These are phyloP conservation scores for Caenorhabditis tropicalis DNA, from an alignment of 1,140 invertebrate species.

Conservation along the genomic window DNA sequence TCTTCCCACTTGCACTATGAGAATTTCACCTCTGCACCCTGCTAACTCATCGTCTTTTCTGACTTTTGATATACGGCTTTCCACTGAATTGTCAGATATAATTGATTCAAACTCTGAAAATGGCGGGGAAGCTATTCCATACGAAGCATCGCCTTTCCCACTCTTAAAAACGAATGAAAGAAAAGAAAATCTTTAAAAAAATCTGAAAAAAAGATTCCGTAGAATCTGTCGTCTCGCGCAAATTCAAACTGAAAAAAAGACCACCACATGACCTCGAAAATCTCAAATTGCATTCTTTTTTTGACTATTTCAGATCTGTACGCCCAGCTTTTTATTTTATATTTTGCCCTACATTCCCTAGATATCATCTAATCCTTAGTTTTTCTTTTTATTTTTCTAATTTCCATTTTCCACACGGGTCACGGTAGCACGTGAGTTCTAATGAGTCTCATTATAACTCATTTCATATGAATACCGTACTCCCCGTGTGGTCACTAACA, in stretches of 20 bases:
- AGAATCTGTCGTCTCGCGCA: neutral
- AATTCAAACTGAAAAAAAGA: neutral
- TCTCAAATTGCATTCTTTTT: neutral
- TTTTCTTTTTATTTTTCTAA: neutral
- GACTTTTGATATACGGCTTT: too few species aligned
- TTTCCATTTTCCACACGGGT: too few species aligned
- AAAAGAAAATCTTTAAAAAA: too few species aligned
- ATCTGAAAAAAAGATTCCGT: too few species aligned
- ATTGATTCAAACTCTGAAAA: neutral
- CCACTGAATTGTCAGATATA: too few species aligned
- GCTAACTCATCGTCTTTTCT: too few species aligned
- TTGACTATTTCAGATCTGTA: neutral
- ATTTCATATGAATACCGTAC: too few species aligned
- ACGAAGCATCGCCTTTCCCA: too few species aligned
- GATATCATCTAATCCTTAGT: neutral
- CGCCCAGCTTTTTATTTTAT: neutral
- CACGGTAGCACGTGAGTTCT: too few species aligned
- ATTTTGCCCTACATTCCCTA: neutral
- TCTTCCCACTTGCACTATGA: neutral
- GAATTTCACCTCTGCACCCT: too few species aligned
- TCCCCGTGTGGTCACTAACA: neutral
- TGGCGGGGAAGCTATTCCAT: neutral
- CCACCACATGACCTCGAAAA: slow-evolving; percentile 12
- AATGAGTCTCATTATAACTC: too few species aligned
- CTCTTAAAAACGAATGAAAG: too few species aligned